Base-by-base conservation (phyloP, 2,113 vertebrate genomes). In the Ictalurus furcatus region DNA sequence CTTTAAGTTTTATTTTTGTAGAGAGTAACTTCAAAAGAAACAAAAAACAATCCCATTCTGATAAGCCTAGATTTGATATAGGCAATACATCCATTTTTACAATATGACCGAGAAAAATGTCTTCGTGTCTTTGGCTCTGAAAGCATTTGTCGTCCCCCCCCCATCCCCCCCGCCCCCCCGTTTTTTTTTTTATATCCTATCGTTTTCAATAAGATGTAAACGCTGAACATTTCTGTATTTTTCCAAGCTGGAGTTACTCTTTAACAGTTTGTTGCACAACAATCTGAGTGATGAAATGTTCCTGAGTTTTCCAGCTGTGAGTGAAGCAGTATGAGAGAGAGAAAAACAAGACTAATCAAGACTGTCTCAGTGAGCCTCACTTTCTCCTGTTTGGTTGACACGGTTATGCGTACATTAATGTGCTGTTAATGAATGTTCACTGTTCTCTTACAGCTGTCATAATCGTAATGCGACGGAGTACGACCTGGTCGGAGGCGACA, bases 401-500 rank as follows among this genome's bases (percentile, higher is more conserved):
- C 6, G 17, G 30, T 73, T 19, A 19, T 23, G 34, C 5, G 67
- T 34, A 71, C 30, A 34, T 17, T 25, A 4, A 34, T 37, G 30
- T 1, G 17, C 1, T 7, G 14, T 17, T 71, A 30, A 71, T 34
- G 14, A 71, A 37, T 6, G 6, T 52, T n/a, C 44, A n/a, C 37
- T 9, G 30, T n/a, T 90, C 44, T 89, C 37, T 92, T 78, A 83
- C 91, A 99, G 98, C 90, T 99, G 97, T 86, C 87, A 95, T 88
- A 96, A 87, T 44, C 95, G 90, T 16, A 88, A 94, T 0, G 88
- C 92, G 21, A 25, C 56, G 0, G 97, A 97, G 87, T 94, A 95
- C 1, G 98, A 98, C 28, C 92, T 97, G 40, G 95, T 97, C 0
- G 97, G 97, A 12, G 96, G 97, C 1, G 98, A 98, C 86, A 93